A percentile compares a stretch with the other conserved stretches of the same genome.
These are phyloP conservation scores for Spizaetus ornatus DNA, from an alignment of 2,113 vertebrate genomes.

Conservation along the genomic window DNA sequence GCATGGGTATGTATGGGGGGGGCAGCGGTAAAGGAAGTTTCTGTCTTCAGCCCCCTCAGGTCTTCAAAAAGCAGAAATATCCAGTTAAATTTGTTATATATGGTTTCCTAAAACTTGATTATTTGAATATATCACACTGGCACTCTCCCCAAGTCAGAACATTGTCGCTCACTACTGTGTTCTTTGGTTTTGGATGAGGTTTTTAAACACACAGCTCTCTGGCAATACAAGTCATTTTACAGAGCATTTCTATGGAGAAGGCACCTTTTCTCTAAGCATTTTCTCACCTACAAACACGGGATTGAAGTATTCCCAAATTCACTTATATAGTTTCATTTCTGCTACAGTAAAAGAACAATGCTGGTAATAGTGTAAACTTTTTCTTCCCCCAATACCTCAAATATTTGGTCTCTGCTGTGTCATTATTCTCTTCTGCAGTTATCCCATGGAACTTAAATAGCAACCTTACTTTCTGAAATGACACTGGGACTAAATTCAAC, in stretches of 20 bases:
- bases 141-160: background rate
- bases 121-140: background rate
- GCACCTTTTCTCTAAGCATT: background rate
- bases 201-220: background rate
- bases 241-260: background rate
- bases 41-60: background rate
- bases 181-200: background rate
- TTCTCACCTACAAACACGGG: background rate
- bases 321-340: background rate
- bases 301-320: background rate
- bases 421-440: background rate
- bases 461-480: background rate
- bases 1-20: too few species aligned
- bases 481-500: background rate
- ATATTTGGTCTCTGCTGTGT: background rate
- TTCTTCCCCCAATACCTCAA: background rate
- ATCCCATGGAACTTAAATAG: background rate
- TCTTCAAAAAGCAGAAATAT: background rate
- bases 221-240: background rate
- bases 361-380: background rate
- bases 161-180: background rate
- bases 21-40: background rate
- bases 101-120: background rate
- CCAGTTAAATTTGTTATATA: background rate
- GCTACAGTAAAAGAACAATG: background rate